phyloP scores from a whole-genome alignment of 2,888 invertebrate species.

The Drosophila mimica region DNA sequence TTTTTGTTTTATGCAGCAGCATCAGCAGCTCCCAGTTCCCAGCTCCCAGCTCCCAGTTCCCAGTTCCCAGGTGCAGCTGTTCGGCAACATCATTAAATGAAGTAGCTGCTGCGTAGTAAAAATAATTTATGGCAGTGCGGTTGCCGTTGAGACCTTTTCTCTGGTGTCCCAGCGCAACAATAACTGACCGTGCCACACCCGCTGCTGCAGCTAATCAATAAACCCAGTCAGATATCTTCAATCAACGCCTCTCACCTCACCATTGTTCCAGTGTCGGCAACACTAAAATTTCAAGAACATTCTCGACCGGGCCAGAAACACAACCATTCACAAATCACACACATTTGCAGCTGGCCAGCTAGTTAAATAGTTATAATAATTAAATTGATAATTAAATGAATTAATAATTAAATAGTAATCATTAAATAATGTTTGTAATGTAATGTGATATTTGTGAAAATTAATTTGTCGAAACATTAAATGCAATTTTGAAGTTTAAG shows the following conservation, averaged over 20 bases:
- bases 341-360: not conserved
- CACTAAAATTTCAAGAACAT: not conserved
- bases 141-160: not conserved
- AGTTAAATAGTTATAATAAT: not conserved
- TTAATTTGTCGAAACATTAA: not conserved
- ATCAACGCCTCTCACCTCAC: not conserved
- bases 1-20: not conserved
- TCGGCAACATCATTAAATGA: conserved; percentile 21
- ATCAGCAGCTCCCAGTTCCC: not conserved
- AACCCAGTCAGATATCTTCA: not conserved
- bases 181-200: not conserved
- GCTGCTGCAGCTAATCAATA: conserved; percentile 1
- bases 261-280: not conserved
- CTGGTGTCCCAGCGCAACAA: not conserved
- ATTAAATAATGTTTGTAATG: not conserved
- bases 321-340: not conserved
- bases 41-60: no score
- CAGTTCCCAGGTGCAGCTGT: conserved; percentile 16
- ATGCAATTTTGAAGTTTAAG: not conserved
- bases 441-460: not conserved
- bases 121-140: conserved; percentile 7
- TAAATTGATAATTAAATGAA: no score
- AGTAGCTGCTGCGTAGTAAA: conserved; percentile 4
- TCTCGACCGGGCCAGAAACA: not conserved
- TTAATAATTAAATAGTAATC: no score